Evolutionary conservation across 2,113 vertebrate genomes (phyloP).

Genomic region (Cavia aperea): DNA sequence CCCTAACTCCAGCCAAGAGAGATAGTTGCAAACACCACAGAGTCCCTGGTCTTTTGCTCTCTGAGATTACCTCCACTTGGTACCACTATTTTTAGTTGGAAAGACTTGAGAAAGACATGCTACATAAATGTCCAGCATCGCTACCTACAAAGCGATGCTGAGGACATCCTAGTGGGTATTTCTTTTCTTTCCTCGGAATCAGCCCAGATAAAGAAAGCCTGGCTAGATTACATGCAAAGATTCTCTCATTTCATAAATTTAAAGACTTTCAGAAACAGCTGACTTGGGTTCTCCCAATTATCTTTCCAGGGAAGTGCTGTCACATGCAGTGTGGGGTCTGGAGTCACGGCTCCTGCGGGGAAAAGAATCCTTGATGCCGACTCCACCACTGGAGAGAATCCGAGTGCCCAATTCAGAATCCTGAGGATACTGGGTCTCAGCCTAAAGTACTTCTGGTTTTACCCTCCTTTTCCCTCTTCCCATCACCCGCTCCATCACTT

Average conservation of each 20-base stretch:
- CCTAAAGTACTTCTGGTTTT: background rate
- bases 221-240: background rate
- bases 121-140: background rate
- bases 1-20: background rate
- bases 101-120: background rate
- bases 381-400: background rate
- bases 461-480: background rate
- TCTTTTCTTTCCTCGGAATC: background rate
- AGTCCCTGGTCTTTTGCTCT: background rate
- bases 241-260: background rate
- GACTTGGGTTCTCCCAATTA: background rate
- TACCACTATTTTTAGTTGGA: background rate
- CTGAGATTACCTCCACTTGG: background rate
- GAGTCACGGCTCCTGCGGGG: background rate
- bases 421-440: background rate
- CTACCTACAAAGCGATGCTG: background rate
- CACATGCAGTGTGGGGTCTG: background rate
- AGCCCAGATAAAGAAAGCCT: background rate
- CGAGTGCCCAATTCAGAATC: background rate
- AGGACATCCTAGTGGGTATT: background rate
- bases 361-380: background rate
- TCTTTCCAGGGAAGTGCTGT: background rate
- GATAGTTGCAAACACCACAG: background rate
- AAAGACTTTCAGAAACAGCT: conserved; percentile 13
- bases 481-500: background rate